These are phyloP conservation scores for Pecten maximus DNA, from an alignment of 2,888 invertebrate species.

Conservation along the genomic window DNA sequence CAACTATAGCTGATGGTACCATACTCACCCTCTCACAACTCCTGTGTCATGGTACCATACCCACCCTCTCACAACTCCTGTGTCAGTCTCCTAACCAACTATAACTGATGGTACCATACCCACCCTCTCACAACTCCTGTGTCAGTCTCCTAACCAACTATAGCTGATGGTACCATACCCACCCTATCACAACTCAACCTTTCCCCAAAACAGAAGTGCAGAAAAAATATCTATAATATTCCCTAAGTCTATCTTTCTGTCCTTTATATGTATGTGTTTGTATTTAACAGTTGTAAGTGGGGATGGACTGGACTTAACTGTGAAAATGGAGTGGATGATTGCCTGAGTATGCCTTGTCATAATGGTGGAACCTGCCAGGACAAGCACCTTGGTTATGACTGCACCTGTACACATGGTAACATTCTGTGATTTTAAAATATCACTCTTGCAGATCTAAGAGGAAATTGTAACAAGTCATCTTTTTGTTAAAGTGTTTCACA, in stretches of 20 bases:
- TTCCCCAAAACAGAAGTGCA: too few species aligned
- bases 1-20: too few species aligned
- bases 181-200: conserved; percentile 91
- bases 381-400: conserved; percentile 56
- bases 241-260: neutral
- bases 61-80: too few species aligned
- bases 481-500: too few species aligned
- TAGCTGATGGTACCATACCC: conserved; percentile 95
- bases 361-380: conserved; percentile 67
- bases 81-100: neutral
- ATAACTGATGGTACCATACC: neutral
- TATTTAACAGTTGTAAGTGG: conserved; percentile 56
- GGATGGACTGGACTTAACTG: conserved; percentile 66
- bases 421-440: too few species aligned
- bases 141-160: conserved; percentile 84
- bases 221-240: neutral
- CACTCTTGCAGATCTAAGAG: too few species aligned
- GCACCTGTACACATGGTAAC: conserved; percentile 58
- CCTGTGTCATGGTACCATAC: too few species aligned
- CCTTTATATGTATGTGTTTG: neutral
- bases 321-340: conserved; percentile 65
- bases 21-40: too few species aligned
- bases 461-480: too few species aligned
- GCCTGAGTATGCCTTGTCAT: conserved; percentile 66
- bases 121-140: conserved; percentile 86